Base-by-base conservation (phyloP, 2,888 invertebrate species). In the Azorinus chamasolen region DNA sequence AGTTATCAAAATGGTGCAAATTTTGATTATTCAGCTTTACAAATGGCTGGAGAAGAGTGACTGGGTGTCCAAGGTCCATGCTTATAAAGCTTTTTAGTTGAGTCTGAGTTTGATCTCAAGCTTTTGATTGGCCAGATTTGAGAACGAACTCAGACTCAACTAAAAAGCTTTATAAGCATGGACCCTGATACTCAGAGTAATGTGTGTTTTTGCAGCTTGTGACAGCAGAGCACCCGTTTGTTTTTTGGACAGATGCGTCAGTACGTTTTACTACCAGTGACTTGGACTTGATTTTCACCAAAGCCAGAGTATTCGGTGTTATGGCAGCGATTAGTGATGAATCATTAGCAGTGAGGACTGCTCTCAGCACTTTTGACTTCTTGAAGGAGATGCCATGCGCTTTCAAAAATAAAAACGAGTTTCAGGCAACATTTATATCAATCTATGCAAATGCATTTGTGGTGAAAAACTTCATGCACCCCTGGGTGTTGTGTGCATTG, bases 401-500 rank as follows among this genome's bases (percentile, higher is more conserved):
- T 3, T 80, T 59, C 41, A 63, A 51, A 32, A 57, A 58, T 5
- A 69, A 27, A 32, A 53, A 71, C 55, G 76, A 76, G 41, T 58
- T 72, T 53, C 72, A 72, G 27, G 76, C 80, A 43, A 73, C 72
- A 37, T 73, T 72, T 48, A 73, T 76, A 0, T 51, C 69, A 2
- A 51, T 80, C 20, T 73, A 64, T 59, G 72, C 46, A n/a, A 66
- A 46, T 48, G 55, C 53, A n/a, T 76, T 76, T 53, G 73, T 80
- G 4, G 45, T 46, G 27, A 55, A 76, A 16, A 59, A 69, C 48
- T 69, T 80, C 24, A 32, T 80, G 57, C 48, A 63, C 14, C 80
- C 80, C 0, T 80, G 80, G 80, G 69, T 80, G 10, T 69, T 72
- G 1, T 80, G 80, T 76, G 80, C 80, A 18, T 69, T 80, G 22